Evolutionary conservation across 2,888 invertebrate genomes (phyloP).

Genomic region (Euplexia lucipara): DNA sequence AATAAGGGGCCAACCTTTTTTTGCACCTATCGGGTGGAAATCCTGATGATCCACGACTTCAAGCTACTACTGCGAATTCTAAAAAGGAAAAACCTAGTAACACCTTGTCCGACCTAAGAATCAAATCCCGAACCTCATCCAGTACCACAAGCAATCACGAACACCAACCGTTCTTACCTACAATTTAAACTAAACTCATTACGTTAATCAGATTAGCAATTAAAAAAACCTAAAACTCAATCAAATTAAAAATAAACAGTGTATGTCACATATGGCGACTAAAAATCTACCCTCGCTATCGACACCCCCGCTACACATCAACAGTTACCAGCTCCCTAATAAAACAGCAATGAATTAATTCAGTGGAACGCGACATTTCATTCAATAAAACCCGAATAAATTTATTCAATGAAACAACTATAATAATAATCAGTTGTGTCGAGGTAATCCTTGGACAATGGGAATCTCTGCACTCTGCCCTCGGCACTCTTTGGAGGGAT

Average conservation of each 20-base stretch:
- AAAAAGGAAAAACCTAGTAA: too few relatives aligned
- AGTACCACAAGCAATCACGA: too few relatives aligned
- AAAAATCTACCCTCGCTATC: constrained; percentile 31
- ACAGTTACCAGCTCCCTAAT: constrained; percentile 40
- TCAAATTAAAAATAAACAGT: constrained; percentile 68
- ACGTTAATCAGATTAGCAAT: constrained; percentile 58
- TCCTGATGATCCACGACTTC: too few relatives aligned
- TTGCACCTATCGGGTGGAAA: too few relatives aligned
- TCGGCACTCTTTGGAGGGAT: constrained; percentile 54
- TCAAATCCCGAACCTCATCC: too few relatives aligned
- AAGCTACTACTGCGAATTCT: too few relatives aligned
- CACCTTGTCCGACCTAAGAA: too few relatives aligned
- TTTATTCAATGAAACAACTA: constrained; percentile 75
- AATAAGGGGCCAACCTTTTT: too few relatives aligned
- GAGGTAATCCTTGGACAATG: constrained; percentile 83
- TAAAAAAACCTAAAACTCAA: constrained; percentile 46
- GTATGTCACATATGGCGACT: constrained; percentile 62
- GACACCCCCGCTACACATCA: constrained; percentile 34
- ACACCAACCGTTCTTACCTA: too few relatives aligned
- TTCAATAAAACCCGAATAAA: constrained; percentile 45
- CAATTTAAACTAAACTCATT: constrained; percentile 19
- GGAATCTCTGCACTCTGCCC: constrained; percentile 80
- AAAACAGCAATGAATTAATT: constrained; percentile 51
- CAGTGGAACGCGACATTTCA: constrained; percentile 42
- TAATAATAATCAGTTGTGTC: constrained; percentile 79